Percentiles rank a stretch among this genome's conserved stretches.
Evolutionary conservation across 2,113 vertebrate genomes (phyloP).

Genomic region (Vanacampus margaritifer): DNA sequence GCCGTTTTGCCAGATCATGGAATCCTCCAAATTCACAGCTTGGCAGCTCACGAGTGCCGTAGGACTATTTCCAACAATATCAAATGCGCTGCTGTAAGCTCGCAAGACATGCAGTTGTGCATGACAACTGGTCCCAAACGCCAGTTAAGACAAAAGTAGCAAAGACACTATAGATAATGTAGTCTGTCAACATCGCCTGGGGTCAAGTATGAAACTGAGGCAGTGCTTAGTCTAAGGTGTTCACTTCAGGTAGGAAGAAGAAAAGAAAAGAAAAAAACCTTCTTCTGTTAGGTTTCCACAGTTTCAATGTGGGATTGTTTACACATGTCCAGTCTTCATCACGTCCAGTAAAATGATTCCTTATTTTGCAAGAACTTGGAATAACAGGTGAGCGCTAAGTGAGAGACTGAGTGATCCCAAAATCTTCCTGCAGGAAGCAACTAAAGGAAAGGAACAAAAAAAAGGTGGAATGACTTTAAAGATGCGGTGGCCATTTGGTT

Average conservation of each 20-base stretch:
- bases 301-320: no score
- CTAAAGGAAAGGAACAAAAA: background rate
- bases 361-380: background rate
- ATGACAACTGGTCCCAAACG: constrained; percentile 42
- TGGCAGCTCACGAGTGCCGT: constrained; percentile 25
- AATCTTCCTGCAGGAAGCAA: background rate
- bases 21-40: constrained; percentile 39
- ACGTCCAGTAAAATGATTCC: background rate
- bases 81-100: constrained; percentile 2
- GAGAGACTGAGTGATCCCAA: background rate
- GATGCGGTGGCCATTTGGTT: constrained; percentile 11
- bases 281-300: background rate
- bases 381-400: background rate
- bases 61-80: constrained; percentile 13
- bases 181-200: background rate
- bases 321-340: background rate
- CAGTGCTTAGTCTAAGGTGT: constrained; percentile 2
- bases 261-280: background rate
- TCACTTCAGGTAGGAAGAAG: background rate
- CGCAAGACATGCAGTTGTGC: constrained; percentile 27
- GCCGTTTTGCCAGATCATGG: constrained; percentile 5
- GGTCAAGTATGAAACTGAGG: background rate
- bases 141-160: constrained; percentile 31
- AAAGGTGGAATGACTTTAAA: background rate
- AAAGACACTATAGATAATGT: constrained; percentile 16